These are phyloP conservation scores for Reticulitermes speratus DNA, from an alignment of 1,140 invertebrate species.

Conservation along the genomic window DNA sequence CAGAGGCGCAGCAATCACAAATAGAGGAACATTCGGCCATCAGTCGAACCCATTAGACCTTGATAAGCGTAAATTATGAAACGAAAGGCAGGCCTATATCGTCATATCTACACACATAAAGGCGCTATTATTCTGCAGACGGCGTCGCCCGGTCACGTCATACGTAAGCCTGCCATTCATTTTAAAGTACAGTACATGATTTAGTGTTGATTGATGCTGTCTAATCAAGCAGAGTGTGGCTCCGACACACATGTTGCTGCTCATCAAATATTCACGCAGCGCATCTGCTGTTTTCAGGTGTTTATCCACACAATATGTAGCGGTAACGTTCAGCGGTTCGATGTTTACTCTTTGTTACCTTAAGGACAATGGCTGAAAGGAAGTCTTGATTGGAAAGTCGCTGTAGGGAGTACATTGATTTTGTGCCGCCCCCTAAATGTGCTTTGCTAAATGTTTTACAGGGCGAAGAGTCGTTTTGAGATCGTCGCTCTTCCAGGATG, in stretches of 20 bases:
- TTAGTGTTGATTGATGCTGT: background rate
- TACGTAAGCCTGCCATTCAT: background rate
- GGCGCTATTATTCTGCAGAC: background rate
- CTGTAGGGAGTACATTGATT: background rate
- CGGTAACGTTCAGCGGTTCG: background rate
- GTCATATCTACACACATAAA: background rate
- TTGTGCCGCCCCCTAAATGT: background rate
- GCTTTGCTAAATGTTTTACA: background rate
- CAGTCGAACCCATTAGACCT: slow-evolving; percentile 13
- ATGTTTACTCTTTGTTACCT: background rate
- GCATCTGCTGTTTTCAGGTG: slow-evolving; percentile 5
- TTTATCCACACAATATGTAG: background rate
- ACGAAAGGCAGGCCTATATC: background rate
- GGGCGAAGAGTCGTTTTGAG: background rate
- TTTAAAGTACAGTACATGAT: background rate
- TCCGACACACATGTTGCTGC: background rate
- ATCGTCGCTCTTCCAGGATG: no score
- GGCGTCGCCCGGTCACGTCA: no score
- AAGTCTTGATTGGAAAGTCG: background rate
- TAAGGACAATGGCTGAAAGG: background rate
- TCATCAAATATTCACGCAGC: background rate
- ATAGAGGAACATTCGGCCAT: background rate
- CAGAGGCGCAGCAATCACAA: background rate
- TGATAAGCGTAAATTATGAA: slow-evolving; percentile 14
- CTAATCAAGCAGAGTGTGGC: slow-evolving; percentile 1